Conservation (phyloP, 2,888 invertebrate genomes). For the Spialia ferax region DNA sequence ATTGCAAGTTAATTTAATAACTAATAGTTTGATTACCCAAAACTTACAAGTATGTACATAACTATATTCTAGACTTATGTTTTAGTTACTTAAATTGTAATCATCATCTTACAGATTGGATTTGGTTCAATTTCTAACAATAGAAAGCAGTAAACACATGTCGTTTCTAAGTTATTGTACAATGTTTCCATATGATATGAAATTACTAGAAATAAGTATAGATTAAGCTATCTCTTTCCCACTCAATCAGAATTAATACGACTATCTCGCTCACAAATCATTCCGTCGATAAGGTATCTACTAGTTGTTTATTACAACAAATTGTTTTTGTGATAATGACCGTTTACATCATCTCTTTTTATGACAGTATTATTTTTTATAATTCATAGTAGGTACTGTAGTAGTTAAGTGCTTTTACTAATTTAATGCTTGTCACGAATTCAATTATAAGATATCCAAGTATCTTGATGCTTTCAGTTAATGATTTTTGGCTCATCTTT, state of each 20-base stretch:
- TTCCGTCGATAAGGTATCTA: conserved; percentile 46
- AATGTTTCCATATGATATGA: conserved; percentile 17
- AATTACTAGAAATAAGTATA: conserved; percentile 17
- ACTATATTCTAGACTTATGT: too few relatives aligned
- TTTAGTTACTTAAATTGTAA: neutral
- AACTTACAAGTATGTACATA: too few relatives aligned
- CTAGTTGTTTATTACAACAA: conserved; percentile 45
- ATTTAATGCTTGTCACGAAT: conserved; percentile 31
- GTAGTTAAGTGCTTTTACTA: conserved; percentile 30
- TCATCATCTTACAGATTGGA: neutral
- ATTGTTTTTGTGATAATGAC: conserved; percentile 44
- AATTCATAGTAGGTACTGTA: too few relatives aligned
- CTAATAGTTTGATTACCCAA: too few relatives aligned
- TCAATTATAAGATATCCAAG: conserved; percentile 23
- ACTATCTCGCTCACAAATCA: conserved; percentile 44
- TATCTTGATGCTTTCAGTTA: neutral
- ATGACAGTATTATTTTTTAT: conserved; percentile 25
- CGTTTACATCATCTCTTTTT: conserved; percentile 44
- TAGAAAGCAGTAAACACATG: conserved; percentile 21
- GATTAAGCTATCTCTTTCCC: conserved; percentile 37
- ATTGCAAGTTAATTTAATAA: too few relatives aligned
- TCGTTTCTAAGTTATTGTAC: conserved; percentile 30
- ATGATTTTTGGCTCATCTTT: neutral
- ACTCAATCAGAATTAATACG: conserved; percentile 15
- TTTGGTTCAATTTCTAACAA: neutral